phyloP scores from a whole-genome alignment of 2,797 vertebrate species.

The Sphaeramia orbicularis region DNA sequence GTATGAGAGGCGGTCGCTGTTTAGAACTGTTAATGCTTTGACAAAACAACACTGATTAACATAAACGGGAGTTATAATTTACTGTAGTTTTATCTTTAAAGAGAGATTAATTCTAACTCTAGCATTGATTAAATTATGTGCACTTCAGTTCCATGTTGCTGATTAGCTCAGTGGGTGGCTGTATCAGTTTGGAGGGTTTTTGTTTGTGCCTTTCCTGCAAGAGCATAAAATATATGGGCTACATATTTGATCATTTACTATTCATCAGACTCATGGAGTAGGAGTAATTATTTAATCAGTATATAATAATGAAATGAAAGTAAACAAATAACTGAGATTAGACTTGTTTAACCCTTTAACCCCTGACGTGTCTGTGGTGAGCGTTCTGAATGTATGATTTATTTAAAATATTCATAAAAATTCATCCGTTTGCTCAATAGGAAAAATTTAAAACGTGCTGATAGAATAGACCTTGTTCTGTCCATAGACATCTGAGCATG shows the following conservation, averaged over 20 bases:
- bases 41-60: constrained; percentile 5
- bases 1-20: not conserved
- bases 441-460: no score
- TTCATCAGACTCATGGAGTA: not conserved
- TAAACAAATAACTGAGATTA: not conserved
- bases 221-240: not conserved
- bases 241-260: not conserved
- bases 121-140: constrained; percentile 26
- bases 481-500: no score
- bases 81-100: constrained; percentile 6
- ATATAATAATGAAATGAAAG: not conserved
- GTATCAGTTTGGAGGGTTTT: constrained; percentile 1
- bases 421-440: no score
- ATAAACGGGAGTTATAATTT: constrained; percentile 2
- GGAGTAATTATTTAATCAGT: constrained; percentile 11
- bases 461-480: no score
- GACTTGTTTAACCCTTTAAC: no score
- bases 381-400: no score
- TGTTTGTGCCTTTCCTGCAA: not conserved
- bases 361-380: no score
- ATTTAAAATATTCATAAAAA: no score
- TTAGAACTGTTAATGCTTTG: constrained; percentile 1
- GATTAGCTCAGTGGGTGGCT: constrained; percentile 31
- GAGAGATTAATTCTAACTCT: constrained; percentile 12
- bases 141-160: constrained; percentile 12